Conservation (phyloP, 2,797 vertebrate genomes). For the Adrianichthys oophorus region DNA sequence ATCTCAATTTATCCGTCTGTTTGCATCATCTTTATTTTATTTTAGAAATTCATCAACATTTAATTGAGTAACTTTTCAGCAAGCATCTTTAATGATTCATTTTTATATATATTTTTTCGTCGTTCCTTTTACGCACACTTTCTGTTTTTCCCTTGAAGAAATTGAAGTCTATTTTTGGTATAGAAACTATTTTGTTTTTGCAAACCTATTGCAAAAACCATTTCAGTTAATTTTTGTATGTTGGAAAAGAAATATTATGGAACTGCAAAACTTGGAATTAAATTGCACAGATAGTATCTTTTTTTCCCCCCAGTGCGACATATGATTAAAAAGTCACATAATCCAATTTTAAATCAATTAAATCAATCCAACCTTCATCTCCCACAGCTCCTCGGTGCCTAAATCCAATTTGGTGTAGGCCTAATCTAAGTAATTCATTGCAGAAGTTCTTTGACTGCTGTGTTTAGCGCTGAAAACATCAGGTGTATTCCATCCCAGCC, state of each 20-base stretch:
- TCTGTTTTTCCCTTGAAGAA: background rate
- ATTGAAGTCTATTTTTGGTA: conserved; percentile 9
- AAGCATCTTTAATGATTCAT: background rate
- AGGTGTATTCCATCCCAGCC: conserved; percentile 61
- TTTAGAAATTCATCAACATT: background rate
- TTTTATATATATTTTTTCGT: background rate
- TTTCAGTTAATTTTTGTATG: background rate
- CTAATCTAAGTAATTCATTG: conserved; percentile 77
- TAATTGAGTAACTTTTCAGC: background rate
- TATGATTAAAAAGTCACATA: conserved; percentile 67
- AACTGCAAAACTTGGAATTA: conserved; percentile 24
- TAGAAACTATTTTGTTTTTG: background rate
- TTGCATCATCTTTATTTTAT: background rate
- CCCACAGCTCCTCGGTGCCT: conserved; percentile 60
- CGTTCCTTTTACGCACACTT: conserved; percentile 1
- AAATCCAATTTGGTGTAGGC: conserved; percentile 74
- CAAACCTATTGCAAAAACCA: background rate
- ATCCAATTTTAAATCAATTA: conserved; percentile 75
- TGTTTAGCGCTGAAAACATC: conserved; percentile 62
- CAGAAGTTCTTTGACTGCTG: conserved; percentile 69
- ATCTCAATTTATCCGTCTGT: conserved; percentile 22
- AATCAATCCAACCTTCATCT: conserved; percentile 75
- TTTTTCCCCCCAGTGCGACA: conserved; percentile 17
- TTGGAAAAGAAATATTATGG: background rate
- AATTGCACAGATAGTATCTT: conserved; percentile 48